Evolutionary conservation across 2,113 vertebrate genomes (phyloP).

Genomic region (Lagopus leucura): DNA sequence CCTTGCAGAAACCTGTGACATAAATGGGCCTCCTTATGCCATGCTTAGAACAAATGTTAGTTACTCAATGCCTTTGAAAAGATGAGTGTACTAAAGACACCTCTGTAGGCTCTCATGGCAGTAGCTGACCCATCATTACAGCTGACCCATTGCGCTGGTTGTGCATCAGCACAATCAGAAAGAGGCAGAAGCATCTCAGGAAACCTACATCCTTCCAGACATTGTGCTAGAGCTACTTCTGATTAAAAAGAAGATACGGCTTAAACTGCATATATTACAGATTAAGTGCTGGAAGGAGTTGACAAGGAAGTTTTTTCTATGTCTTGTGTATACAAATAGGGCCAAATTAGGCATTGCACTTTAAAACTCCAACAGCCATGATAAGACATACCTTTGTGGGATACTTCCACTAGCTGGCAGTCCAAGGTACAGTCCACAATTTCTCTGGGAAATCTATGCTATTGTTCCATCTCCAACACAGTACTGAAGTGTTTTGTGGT

Average conservation of each 20-base stretch:
- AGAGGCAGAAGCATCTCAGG: not conserved
- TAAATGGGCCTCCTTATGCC: not conserved
- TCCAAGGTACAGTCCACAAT: not conserved
- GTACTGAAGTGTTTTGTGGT: not conserved
- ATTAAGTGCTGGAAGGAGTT: not conserved
- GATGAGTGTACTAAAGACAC: not conserved
- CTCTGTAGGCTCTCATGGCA: accelerated
- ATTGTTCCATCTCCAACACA: not conserved
- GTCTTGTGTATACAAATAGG: not conserved
- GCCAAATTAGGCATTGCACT: not conserved
- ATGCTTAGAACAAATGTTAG: not conserved
- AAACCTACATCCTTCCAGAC: not conserved
- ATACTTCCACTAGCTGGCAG: not conserved
- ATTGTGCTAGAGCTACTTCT: not conserved
- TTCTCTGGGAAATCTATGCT: not conserved
- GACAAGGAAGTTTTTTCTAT: not conserved
- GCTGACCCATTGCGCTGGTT: not conserved
- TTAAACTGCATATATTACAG: not conserved
- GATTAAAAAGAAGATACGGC: not conserved
- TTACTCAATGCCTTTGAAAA: not conserved
- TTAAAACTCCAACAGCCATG: too few relatives aligned
- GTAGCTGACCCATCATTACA: not conserved
- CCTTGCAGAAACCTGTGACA: not conserved
- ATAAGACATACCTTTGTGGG: not conserved
- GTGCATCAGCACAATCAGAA: not conserved